These are phyloP conservation scores for Megaceryle alcyon DNA, from an alignment of 2,797 vertebrate genomes.

Conservation along the genomic window DNA sequence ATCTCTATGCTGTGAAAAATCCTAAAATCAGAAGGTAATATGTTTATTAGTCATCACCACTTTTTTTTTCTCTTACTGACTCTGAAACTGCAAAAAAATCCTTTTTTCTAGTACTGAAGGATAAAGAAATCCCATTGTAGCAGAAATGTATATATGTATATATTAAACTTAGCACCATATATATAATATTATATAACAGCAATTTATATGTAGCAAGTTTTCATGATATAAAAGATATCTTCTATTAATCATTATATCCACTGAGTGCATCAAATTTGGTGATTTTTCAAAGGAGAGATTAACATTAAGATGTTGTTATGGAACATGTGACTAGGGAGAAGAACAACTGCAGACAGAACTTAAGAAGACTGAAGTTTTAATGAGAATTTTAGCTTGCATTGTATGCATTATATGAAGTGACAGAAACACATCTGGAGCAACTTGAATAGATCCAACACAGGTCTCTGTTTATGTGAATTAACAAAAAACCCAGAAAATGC, in stretches of 20 bases:
- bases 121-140: not conserved
- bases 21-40: not conserved
- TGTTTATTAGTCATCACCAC: not conserved
- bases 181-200: not conserved
- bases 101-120: not conserved
- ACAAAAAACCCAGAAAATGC: not conserved
- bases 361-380: not conserved
- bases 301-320: not conserved
- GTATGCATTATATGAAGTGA: not conserved
- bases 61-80: not conserved
- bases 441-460: not conserved
- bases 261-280: not conserved
- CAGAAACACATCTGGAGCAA: not conserved
- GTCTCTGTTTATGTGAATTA: not conserved
- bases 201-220: not conserved
- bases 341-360: not conserved
- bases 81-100: not conserved
- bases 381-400: not conserved
- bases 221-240: not conserved
- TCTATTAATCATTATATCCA: not conserved
- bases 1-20: not conserved
- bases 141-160: not conserved
- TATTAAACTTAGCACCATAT: not conserved
- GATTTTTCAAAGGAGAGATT: not conserved
- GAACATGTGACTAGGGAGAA: not conserved